Evolutionary conservation across 2,113 vertebrate genomes (phyloP).

Genomic region (Saccopteryx bilineata): DNA sequence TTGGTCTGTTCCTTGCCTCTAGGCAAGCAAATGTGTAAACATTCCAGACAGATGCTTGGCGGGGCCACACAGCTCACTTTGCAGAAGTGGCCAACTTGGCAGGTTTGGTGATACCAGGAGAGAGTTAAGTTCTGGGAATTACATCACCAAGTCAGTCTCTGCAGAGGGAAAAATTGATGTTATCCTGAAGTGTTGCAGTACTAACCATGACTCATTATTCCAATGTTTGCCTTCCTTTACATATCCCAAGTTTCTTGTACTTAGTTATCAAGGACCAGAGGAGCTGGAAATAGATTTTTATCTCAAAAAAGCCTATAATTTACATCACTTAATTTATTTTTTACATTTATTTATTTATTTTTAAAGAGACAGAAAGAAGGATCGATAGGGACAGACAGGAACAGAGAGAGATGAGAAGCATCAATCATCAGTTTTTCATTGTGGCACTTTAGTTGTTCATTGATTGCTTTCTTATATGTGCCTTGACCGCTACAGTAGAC

Average conservation of each 20-base stretch:
- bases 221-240: background rate
- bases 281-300: background rate
- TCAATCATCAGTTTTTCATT: too few species aligned
- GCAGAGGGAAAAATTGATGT: background rate
- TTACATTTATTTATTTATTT: too few species aligned
- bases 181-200: background rate
- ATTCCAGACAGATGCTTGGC: background rate
- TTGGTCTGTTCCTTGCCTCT: background rate
- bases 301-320: background rate
- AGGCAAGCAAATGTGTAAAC: background rate
- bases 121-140: background rate
- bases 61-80: background rate
- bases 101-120: conserved; percentile 23
- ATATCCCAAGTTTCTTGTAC: background rate
- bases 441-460: too few species aligned
- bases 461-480: too few species aligned
- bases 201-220: background rate
- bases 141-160: background rate
- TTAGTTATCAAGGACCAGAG: background rate
- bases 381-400: too few species aligned
- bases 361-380: too few species aligned
- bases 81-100: background rate
- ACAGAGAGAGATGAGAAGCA: too few species aligned
- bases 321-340: background rate
- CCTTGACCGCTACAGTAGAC: too few species aligned